Base-by-base conservation (phyloP, 2,797 vertebrate genomes). In the Anguilla anguilla region DNA sequence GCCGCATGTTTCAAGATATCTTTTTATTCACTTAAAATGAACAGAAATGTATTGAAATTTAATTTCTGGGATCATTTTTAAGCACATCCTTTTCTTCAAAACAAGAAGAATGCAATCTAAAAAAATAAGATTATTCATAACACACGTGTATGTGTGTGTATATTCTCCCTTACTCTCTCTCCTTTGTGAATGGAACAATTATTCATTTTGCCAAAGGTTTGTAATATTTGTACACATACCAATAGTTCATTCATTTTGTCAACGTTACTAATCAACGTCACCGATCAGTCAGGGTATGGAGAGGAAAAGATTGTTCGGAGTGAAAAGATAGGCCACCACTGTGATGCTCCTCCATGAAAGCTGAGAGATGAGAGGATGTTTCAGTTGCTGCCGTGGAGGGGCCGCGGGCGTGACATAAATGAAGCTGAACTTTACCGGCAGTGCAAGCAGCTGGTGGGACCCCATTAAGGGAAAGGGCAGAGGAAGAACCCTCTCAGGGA, bases 391-490 rank as follows among this genome's bases (percentile, higher is more conserved):
- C 77, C 7, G 19, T 2, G 17, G 39, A 81, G 77, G 77, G 77
- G 39, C 22, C 43, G 9, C 35, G 19, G 35, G 35, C 4, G 77
- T 46, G 19, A 25, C 77, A 81, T 81, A 46, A 81, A 81, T 49
- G 74, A 87, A n/a, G 81, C 59, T 89, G 88, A 89, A 89, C 88
- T 88, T 88, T 86, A 88, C 35, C 53, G 72, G 79, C 72, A 72
- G 83, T 57, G n/a, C 51, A 53, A 86, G 81, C 55, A 31, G 53
- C 51, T 57, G 61, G n/a, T 83, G 43, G 79, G 46, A 69, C 61
- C 85, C 84, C 86, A 86, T 88, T 88, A 88, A 59, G 77, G 74
- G 81, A 88, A 86, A 61, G 88, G 61, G 85, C 81, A 86, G 82
- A 86, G 77, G 28, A 35, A 86, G 22, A 46, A 61, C 83, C 55